phyloP scores from a whole-genome alignment of 2,888 invertebrate genomes.

The Celastrina argiolus region DNA sequence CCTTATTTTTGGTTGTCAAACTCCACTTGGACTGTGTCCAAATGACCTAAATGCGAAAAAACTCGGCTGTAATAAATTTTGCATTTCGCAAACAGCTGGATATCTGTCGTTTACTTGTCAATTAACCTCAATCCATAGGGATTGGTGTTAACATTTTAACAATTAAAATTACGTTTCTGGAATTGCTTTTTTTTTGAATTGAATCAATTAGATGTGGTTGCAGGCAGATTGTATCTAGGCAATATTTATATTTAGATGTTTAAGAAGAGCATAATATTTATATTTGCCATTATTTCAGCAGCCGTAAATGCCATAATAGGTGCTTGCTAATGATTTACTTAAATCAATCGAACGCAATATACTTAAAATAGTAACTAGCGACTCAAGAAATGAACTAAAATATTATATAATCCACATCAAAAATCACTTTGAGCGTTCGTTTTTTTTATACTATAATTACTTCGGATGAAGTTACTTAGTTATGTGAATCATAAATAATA shows the following conservation, averaged over 20 bases:
- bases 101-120: constrained; percentile 30
- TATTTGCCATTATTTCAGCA: no score
- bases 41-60: constrained; percentile 63
- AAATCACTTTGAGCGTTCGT: neutral
- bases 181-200: neutral
- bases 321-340: no score
- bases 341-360: no score
- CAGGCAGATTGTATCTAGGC: neutral
- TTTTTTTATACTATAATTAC: neutral
- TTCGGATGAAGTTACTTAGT: no score
- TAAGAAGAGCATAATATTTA: no score
- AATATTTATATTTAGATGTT: neutral
- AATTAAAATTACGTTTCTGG: constrained; percentile 18
- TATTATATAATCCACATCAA: neutral
- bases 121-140: constrained; percentile 31
- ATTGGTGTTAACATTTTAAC: constrained; percentile 27
- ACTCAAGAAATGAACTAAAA: no score
- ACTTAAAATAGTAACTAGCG: no score
- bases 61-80: constrained; percentile 47
- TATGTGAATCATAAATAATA: no score
- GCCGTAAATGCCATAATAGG: no score
- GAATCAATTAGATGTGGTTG: neutral
- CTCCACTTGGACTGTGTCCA: constrained; percentile 63
- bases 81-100: constrained; percentile 46
- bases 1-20: constrained; percentile 47